phyloP scores from a whole-genome alignment of 2,888 invertebrate genomes.

The Nomada ruficornis region DNA sequence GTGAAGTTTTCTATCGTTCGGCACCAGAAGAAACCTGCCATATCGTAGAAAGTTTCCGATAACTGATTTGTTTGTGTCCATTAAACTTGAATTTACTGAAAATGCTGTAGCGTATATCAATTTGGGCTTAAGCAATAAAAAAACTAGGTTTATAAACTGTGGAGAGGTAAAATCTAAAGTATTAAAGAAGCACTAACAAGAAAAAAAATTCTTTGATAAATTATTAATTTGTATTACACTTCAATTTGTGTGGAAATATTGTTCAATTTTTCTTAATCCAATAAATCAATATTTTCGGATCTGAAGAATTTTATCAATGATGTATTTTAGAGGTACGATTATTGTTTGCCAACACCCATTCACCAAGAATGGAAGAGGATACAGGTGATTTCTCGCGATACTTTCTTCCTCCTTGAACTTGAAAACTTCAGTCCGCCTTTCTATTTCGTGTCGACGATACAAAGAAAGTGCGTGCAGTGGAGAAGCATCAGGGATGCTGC shows the following conservation, averaged over 20 bases:
- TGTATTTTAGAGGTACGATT: not conserved
- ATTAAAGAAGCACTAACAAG: no score
- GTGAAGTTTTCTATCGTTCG: not conserved
- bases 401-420: conserved; percentile 76
- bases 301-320: not conserved
- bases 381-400: conserved; percentile 21
- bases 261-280: no score
- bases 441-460: not conserved
- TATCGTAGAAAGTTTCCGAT: not conserved
- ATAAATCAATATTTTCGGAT: no score
- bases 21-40: not conserved
- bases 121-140: no score
- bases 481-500: not conserved
- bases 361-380: not conserved
- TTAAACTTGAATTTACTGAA: not conserved
- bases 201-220: no score
- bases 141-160: no score
- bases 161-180: no score
- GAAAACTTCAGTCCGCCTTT: conserved; percentile 39
- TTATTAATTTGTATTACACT: no score
- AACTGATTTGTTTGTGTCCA: not conserved
- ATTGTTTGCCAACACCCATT: not conserved
- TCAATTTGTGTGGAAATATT: no score
- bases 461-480: conserved; percentile 17
- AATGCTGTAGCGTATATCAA: not conserved